A percentile compares a stretch with the other conserved stretches of the same genome.
phyloP scores from a whole-genome alignment of 2,797 vertebrate genomes.

The Lepilemur ruficaudatus region DNA sequence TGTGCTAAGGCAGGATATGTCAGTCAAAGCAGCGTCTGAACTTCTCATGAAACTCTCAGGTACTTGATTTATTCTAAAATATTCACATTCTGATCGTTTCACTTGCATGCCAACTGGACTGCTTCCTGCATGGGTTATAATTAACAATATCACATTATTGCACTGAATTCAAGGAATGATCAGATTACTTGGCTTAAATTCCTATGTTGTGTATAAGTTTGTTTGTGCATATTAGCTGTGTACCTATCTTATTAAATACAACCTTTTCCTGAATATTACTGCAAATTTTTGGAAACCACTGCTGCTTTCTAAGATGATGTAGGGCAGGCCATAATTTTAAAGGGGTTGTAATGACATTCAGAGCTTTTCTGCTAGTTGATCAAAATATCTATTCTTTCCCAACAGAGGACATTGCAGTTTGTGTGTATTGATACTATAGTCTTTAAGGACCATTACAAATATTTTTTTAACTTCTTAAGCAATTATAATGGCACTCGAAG shows the following conservation, averaged over 20 bases:
- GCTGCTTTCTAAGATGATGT: background rate
- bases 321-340: background rate
- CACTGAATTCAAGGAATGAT: background rate
- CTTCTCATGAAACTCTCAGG: conserved; percentile 99
- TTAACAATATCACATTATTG: background rate
- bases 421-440: conserved; percentile 40
- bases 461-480: conserved; percentile 58
- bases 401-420: background rate
- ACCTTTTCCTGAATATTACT: background rate
- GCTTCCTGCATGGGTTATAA: background rate
- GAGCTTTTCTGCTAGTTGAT: conserved; percentile 44
- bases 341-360: conserved; percentile 15
- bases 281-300: background rate
- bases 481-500: conserved; percentile 46
- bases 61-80: conserved; percentile 79
- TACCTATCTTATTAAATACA: background rate
- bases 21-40: conserved; percentile 96
- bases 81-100: conserved; percentile 18
- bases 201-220: conserved; percentile 8
- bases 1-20: conserved; percentile 94
- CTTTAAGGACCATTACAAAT: conserved; percentile 42
- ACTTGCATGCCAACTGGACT: conserved; percentile 8
- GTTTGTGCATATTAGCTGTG: background rate
- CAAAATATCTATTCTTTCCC: conserved; percentile 37
- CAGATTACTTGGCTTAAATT: background rate